Evolutionary conservation across 2,797 vertebrate genomes (phyloP), one percentile per base, ranked within the genome.

Genomic region (Xiphophorus birchmanni): DNA sequence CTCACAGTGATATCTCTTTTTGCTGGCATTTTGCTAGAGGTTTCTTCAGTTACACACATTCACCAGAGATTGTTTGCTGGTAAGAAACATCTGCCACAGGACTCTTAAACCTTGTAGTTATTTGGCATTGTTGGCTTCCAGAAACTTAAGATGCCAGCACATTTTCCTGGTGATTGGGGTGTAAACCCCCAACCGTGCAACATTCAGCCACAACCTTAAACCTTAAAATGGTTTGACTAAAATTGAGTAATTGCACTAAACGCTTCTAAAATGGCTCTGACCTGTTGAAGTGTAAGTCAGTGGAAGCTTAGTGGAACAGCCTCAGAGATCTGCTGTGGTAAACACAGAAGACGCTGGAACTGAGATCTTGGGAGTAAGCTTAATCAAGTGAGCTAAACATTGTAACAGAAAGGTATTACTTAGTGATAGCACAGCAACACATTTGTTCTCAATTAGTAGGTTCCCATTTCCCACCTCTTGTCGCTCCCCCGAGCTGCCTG

Each of bases 331-430:
- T 44, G 3, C n/a, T 17, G 15, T 54, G 45, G 60, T 56, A 47
- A 54, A 58, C 40, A 11, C 26, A 71, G 10, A 69, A 67, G 32
- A 69, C 26, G 44, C 21, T 48, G 17, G 17, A 29, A 72, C 29
- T 56, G 65, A 69, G 44, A 75, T 52, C 58, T 32, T 54, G 37
- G 73, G 35, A 52, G 37, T 67, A 85, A 81, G 86, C 73, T 84
- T 89, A 92, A 93, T 94, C 90, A 92, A 94, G 90, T 90, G 86
- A 79, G 86, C 89, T 94, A 94, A 95, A 94, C 1, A 63, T 84
- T 90, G 87, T 72, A 81, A 83, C 58, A 42, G 77, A 40, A 84
- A 90, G 87, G 93, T 91, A 93, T 95, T 93, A 94, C 87, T 79
- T 81, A 86, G 90, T 77, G 84, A 93, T 90, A 92, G 84, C 86